These are phyloP conservation scores for Hydriomena furcata DNA, from an alignment of 2,888 invertebrate species.

Conservation along the genomic window DNA sequence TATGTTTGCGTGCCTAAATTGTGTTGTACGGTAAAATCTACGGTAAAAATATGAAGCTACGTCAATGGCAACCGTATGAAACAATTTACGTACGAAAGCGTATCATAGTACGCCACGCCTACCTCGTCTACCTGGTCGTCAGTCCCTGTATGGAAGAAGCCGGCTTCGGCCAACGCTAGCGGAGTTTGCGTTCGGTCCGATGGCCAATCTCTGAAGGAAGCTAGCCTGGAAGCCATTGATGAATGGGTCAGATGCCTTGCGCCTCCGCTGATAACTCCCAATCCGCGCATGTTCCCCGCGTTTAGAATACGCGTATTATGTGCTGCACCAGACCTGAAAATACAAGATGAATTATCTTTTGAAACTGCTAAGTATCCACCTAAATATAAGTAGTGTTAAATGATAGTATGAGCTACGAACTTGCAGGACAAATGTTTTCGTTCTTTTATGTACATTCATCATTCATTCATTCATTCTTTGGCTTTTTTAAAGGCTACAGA, in stretches of 20 bases:
- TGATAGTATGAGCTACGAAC: too few species aligned
- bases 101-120: constrained; percentile 10
- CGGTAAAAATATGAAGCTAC: neutral
- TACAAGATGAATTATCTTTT: neutral
- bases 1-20: neutral
- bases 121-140: constrained; percentile 84
- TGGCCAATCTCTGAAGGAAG: constrained; percentile 91
- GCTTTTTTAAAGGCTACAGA: too few species aligned
- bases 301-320: constrained; percentile 67
- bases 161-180: constrained; percentile 90
- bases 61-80: neutral
- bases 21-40: neutral
- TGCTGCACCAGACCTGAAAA: constrained; percentile 61
- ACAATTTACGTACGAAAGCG: constrained; percentile 1
- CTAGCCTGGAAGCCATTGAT: constrained; percentile 86
- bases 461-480: too few species aligned
- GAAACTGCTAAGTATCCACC: too few species aligned
- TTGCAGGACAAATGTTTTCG: too few species aligned
- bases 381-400: too few species aligned
- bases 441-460: too few species aligned
- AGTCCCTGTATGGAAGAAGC: constrained; percentile 92
- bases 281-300: constrained; percentile 58
- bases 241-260: constrained; percentile 86
- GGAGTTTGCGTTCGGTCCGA: constrained; percentile 89
- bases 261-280: constrained; percentile 71